These are phyloP conservation scores for Lobophora halterata DNA, from an alignment of 2,888 invertebrate genomes.

Conservation along the genomic window DNA sequence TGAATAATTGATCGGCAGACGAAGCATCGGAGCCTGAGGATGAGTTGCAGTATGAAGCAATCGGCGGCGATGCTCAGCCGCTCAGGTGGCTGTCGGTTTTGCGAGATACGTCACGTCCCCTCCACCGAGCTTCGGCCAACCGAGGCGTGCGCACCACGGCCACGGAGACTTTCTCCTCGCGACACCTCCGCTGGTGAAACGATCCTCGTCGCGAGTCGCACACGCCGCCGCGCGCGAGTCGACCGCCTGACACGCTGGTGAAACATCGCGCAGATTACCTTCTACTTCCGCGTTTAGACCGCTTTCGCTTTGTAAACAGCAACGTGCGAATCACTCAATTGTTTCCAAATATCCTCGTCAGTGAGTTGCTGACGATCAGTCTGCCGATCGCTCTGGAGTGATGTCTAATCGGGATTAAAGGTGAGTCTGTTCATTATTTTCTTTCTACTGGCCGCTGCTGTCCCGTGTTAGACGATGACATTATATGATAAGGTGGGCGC, in stretches of 20 bases:
- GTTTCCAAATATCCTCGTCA: constrained; percentile 48
- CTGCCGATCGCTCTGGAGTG: constrained; percentile 44
- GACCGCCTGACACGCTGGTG: constrained; percentile 54
- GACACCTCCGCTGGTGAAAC: constrained; percentile 71
- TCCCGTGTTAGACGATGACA: constrained; percentile 62
- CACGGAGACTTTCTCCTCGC: constrained; percentile 76
- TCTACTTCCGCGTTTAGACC: constrained; percentile 27
- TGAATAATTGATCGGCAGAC: constrained; percentile 22
- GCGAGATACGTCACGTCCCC: constrained; percentile 67
- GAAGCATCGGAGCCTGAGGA: constrained; percentile 13
- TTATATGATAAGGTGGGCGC: constrained; percentile 68
- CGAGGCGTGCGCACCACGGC: constrained; percentile 70
- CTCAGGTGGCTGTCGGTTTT: constrained; percentile 59
- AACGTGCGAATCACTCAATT: constrained; percentile 50
- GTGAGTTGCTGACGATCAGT: constrained; percentile 40
- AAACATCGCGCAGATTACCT: constrained; percentile 13
- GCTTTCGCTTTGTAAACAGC: constrained; percentile 73
- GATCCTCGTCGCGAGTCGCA: constrained; percentile 60
- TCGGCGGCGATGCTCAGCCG: constrained; percentile 36
- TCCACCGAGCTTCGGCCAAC: constrained; percentile 55
- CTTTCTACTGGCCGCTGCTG: constrained; percentile 60
- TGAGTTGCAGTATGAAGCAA: constrained; percentile 28
- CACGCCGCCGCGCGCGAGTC: constrained; percentile 66
- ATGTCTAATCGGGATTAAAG: constrained; percentile 61
- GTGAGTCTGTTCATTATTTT: constrained; percentile 52